Evolutionary conservation across 2,113 vertebrate species (phyloP).

Genomic region (Mesitornis unicolor): DNA sequence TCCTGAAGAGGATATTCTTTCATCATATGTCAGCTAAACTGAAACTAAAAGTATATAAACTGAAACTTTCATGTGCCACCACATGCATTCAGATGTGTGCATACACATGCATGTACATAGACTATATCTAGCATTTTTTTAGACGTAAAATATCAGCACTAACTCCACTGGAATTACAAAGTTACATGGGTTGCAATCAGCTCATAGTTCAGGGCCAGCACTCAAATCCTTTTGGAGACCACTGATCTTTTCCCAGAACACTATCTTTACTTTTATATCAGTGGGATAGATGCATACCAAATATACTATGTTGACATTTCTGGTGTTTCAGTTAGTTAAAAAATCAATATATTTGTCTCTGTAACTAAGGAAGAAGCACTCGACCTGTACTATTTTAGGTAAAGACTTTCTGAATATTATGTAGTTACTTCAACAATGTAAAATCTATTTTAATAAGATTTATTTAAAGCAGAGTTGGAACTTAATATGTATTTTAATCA

Average conservation of each 20-base stretch:
- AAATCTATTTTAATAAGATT: background rate
- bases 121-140: background rate
- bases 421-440: background rate
- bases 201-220: background rate
- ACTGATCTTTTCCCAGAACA: background rate
- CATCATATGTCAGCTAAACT: background rate
- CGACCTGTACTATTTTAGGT: background rate
- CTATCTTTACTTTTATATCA: background rate
- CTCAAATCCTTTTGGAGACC: background rate
- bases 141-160: background rate
- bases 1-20: background rate
- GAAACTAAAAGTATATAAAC: background rate
- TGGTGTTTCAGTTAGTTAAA: background rate
- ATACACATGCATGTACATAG: background rate
- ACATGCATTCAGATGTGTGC: rapidly evolving
- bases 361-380: background rate
- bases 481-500: background rate
- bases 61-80: background rate
- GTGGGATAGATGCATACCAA: background rate
- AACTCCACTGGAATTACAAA: background rate
- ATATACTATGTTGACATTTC: background rate
- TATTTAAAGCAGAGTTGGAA: background rate
- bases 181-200: background rate
- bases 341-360: background rate
- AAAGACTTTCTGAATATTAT: background rate